Conservation (phyloP, 2,888 invertebrate species). For the Drosophila multiciliata region DNA sequence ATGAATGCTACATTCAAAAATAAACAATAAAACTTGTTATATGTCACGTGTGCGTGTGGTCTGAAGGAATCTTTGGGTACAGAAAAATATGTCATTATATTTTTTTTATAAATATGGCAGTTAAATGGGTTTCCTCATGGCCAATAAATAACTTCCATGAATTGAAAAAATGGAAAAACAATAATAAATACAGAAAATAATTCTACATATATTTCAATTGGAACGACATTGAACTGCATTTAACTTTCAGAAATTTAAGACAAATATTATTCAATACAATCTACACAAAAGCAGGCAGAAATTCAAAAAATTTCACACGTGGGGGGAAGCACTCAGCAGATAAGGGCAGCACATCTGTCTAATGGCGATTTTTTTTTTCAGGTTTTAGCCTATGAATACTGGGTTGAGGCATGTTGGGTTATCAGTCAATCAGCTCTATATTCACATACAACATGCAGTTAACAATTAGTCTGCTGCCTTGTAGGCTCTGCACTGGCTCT, state of each 20-base stretch:
- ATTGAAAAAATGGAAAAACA: conserved; percentile 9
- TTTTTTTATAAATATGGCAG: conserved; percentile 5
- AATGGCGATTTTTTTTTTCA: conserved; percentile 8
- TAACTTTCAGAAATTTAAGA: background rate
- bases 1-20: conserved; percentile 31
- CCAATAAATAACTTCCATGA: conserved; percentile 22
- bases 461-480: conserved; percentile 40
- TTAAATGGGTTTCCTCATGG: conserved; percentile 28
- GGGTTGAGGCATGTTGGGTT: background rate
- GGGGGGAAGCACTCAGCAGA: conserved; percentile 41
- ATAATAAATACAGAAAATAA: conserved; percentile 7
- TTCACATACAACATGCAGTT: conserved; percentile 38
- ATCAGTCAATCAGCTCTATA: conserved; percentile 35
- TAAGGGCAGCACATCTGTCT: conserved; percentile 8
- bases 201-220: background rate
- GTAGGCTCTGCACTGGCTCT: conserved; percentile 29
- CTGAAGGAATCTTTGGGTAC: background rate
- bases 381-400: conserved; percentile 41
- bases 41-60: conserved; percentile 14
- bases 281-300: conserved; percentile 18
- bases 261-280: conserved; percentile 27
- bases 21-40: conserved; percentile 25
- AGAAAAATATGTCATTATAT: conserved; percentile 16
- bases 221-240: background rate
- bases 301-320: conserved; percentile 11